Percentiles rank a stretch among this genome's conserved stretches.
Evolutionary conservation across 2,797 vertebrate genomes (phyloP).

Genomic region (Catamblyrhynchus diadema): DNA sequence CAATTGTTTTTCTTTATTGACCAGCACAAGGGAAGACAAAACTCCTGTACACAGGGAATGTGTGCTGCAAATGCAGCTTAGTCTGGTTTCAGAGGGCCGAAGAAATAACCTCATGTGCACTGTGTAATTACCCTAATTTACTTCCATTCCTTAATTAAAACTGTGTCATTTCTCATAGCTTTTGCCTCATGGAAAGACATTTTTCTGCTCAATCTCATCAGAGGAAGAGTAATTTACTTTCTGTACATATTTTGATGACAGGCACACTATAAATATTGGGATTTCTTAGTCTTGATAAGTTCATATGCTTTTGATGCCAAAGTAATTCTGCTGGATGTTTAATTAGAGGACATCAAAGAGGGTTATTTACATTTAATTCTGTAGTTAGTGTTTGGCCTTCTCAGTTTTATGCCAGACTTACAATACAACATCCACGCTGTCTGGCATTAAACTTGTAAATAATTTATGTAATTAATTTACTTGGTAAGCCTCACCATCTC

Average conservation of each 20-base stretch:
- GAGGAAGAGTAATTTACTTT: conserved; percentile 5
- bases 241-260: background rate
- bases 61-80: background rate
- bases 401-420: background rate
- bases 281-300: conserved; percentile 8
- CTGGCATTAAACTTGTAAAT: background rate
- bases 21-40: background rate
- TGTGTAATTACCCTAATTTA: background rate
- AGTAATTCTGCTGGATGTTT: background rate
- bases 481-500: background rate
- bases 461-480: background rate
- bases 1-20: background rate
- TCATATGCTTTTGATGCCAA: background rate
- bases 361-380: background rate
- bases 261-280: background rate
- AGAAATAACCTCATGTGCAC: background rate
- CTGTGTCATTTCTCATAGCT: conserved; percentile 4
- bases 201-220: conserved; percentile 12
- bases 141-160: background rate
- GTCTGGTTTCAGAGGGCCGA: background rate
- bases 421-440: background rate
- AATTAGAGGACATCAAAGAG: background rate
- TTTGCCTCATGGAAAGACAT: conserved; percentile 1
- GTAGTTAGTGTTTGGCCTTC: background rate
- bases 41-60: background rate